Conservation (phyloP, 2,888 invertebrate species). For the Scaptomyza caliginosa region DNA sequence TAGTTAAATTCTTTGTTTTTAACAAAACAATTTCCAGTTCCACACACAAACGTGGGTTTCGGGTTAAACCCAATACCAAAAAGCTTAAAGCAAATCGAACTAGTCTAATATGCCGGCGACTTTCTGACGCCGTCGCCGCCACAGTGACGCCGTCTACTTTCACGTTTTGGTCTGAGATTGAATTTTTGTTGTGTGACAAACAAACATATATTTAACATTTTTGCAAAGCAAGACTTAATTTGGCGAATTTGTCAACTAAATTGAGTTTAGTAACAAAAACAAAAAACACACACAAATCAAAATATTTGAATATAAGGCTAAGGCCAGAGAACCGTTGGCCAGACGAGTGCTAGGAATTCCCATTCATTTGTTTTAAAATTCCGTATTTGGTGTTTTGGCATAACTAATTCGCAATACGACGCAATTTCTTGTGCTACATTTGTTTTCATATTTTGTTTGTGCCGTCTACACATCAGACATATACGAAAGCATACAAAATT, state of each 20-base stretch:
- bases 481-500: not conserved
- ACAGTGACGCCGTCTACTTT: slow-evolving; percentile 63
- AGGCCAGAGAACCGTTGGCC: slow-evolving; percentile 38
- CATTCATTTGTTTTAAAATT: slow-evolving; percentile 25
- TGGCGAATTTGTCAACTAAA: slow-evolving; percentile 38
- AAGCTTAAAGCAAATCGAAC: slow-evolving; percentile 49
- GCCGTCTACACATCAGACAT: not conserved
- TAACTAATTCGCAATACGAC: slow-evolving; percentile 26
- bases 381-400: slow-evolving; percentile 28
- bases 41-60: slow-evolving; percentile 15
- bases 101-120: slow-evolving; percentile 65
- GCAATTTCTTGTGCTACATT: slow-evolving; percentile 31
- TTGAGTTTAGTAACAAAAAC: not conserved
- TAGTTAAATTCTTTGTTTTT: slow-evolving; percentile 60
- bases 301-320: slow-evolving; percentile 22
- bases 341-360: slow-evolving; percentile 44
- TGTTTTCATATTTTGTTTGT: slow-evolving; percentile 12
- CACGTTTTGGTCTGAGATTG: slow-evolving; percentile 64
- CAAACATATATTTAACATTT: slow-evolving; percentile 6
- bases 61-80: slow-evolving; percentile 65
- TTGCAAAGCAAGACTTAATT: slow-evolving; percentile 30
- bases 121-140: slow-evolving; percentile 48
- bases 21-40: not conserved
- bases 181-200: slow-evolving; percentile 65
- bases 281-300: not conserved